Conservation (phyloP, 2,113 vertebrate genomes). For the Rissa tridactyla region DNA sequence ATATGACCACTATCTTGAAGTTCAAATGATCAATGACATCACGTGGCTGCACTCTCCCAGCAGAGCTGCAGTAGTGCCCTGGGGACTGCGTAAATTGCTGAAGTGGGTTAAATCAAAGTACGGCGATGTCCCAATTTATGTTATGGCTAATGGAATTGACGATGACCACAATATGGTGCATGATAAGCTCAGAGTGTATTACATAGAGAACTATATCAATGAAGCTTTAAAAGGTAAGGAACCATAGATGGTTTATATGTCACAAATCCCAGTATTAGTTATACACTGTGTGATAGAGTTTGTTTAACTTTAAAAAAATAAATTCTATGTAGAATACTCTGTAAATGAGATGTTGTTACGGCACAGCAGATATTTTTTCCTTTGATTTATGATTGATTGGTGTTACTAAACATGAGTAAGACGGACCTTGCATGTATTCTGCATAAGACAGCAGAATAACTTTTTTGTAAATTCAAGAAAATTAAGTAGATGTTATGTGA, state of each 20-base stretch:
- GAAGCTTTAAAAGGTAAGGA: slow-evolving; percentile 95
- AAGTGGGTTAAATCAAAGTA: slow-evolving; percentile 85
- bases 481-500: background rate
- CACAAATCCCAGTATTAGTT: background rate
- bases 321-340: background rate
- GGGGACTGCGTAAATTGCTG: slow-evolving; percentile 88
- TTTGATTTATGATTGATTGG: background rate
- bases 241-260: background rate
- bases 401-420: background rate
- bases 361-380: background rate
- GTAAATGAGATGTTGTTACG: background rate
- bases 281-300: background rate
- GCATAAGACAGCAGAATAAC: background rate
- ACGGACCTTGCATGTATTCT: background rate
- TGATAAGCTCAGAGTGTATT: slow-evolving; percentile 87
- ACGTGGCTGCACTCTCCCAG: slow-evolving; percentile 84
- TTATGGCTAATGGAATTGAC: slow-evolving; percentile 89
- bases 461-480: background rate
- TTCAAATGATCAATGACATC: slow-evolving; percentile 88
- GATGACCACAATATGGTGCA: slow-evolving; percentile 80
- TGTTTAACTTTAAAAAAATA: background rate
- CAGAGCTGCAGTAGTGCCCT: slow-evolving; percentile 86
- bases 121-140: slow-evolving; percentile 82
- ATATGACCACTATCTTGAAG: slow-evolving; percentile 83
- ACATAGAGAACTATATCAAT: slow-evolving; percentile 91